These are phyloP conservation scores for Ctenoplectra terminalis DNA, from an alignment of 1,140 invertebrate genomes.

Conservation along the genomic window DNA sequence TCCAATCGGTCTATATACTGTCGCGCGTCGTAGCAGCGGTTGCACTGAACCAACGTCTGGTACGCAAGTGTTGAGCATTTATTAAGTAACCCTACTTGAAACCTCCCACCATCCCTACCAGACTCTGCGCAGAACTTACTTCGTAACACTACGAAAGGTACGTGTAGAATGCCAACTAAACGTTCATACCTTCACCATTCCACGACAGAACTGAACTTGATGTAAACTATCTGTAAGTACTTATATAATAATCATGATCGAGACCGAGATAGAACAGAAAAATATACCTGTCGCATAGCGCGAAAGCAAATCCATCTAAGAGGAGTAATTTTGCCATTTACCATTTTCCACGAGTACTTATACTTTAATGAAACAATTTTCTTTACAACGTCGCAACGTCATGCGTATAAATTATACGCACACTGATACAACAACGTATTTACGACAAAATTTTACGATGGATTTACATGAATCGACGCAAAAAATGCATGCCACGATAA, in stretches of 20 bases:
- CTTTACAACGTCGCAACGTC: conserved; percentile 6
- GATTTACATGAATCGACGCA: not conserved
- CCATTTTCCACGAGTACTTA: not conserved
- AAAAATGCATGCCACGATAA: not conserved
- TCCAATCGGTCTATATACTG: not conserved
- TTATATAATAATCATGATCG: conserved; percentile 6
- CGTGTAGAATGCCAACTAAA: not conserved
- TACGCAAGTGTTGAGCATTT: not conserved
- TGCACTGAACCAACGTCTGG: not conserved
- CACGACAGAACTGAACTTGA: not conserved
- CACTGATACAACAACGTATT: conserved; percentile 22
- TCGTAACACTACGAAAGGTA: not conserved
- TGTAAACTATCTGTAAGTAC: not conserved
- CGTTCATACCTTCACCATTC: not conserved
- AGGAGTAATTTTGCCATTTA: not conserved
- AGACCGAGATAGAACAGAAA: not conserved
- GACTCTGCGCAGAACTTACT: conserved; percentile 24
- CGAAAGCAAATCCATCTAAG: not conserved
- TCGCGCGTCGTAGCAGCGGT: not conserved
- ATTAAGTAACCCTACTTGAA: conserved; percentile 17
- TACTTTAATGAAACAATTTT: conserved; percentile 19
- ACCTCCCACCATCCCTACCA: conserved; percentile 20
- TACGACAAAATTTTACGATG: conserved; percentile 10
- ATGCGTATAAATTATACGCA: not conserved
- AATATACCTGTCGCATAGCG: too few species aligned